A percentile compares a stretch with the other conserved stretches of the same genome.
Conservation (phyloP, 2,888 invertebrate species). For the Conomelus anceps region DNA sequence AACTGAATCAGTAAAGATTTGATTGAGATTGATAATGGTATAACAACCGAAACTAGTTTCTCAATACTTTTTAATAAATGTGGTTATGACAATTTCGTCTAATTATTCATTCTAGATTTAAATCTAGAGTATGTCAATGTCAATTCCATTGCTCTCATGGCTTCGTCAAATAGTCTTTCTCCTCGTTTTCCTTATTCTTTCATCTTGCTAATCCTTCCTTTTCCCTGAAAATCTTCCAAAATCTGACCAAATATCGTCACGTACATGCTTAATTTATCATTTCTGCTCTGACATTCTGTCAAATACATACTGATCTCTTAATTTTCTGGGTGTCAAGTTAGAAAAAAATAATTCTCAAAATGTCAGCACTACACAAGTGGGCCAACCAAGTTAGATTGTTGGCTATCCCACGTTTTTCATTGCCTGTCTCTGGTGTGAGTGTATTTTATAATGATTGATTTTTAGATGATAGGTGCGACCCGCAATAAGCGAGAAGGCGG, state of each 20-base stretch:
- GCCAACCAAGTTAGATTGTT: neutral
- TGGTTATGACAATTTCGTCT: too few species aligned
- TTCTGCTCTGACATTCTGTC: neutral
- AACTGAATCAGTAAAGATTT: too few species aligned
- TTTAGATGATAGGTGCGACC: neutral
- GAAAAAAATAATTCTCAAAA: neutral
- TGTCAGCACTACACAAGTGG: neutral
- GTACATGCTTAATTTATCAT: neutral
- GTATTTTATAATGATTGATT: neutral
- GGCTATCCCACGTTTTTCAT: neutral
- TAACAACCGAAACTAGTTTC: too few species aligned
- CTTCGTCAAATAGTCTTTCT: neutral
- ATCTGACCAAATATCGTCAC: neutral
- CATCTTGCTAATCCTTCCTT: neutral
- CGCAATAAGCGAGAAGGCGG: neutral
- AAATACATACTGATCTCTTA: neutral
- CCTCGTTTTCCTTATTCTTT: neutral
- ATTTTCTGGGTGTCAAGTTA: neutral
- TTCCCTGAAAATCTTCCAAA: neutral
- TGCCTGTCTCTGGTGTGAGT: neutral
- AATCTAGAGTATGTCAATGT: too few species aligned
- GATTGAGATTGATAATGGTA: too few species aligned
- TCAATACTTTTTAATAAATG: too few species aligned
- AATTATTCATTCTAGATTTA: too few species aligned
- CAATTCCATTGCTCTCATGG: neutral